phyloP scores from a whole-genome alignment of 30 jellyfish, hydroid and myxozoan genomes.

The Aurelia aurita region DNA sequence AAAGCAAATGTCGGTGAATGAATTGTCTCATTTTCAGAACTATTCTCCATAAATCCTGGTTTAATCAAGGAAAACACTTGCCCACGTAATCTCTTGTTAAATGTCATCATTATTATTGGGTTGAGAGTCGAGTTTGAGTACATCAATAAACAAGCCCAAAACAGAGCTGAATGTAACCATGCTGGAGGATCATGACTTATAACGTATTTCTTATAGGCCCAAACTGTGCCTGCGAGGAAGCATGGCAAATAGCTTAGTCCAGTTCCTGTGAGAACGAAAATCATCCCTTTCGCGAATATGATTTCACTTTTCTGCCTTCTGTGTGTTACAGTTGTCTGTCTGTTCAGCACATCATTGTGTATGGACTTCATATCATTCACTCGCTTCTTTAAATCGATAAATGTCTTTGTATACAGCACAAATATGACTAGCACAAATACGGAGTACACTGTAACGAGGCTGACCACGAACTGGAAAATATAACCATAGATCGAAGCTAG shows the following conservation, averaged over 20 bases:
- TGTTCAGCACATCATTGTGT: not conserved
- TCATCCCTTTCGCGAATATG: constrained; percentile 63
- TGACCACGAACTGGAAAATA: constrained; percentile 51
- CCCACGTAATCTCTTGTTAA: constrained; percentile 50
- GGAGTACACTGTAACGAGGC: constrained; percentile 28
- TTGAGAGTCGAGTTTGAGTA: constrained; percentile 62
- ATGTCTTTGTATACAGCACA: constrained; percentile 43
- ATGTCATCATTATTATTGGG: constrained; percentile 47
- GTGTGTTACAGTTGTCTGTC: not conserved
- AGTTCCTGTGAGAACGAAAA: constrained; percentile 36
- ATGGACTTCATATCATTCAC: constrained; percentile 13
- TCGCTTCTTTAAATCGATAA: constrained; percentile 14
- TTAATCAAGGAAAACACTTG: not conserved
- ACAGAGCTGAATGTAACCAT: constrained; percentile 46
- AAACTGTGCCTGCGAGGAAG: constrained; percentile 55
- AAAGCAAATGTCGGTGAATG: too few relatives aligned
- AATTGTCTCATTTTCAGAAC: not conserved
- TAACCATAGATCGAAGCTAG: constrained; percentile 42
- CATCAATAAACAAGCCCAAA: constrained; percentile 62
- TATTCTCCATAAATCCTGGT: not conserved
- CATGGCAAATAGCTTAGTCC: constrained; percentile 52
- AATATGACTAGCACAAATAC: constrained; percentile 27
- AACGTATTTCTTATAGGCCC: constrained; percentile 61
- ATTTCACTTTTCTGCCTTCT: constrained; percentile 35
- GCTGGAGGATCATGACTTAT: constrained; percentile 30